Conservation (phyloP, 2,113 vertebrate genomes). For the rabbit (Oryctolagus cuniculus) region mOryCun1.1 NC_091451.1:46060001-46060500, state of each 20-base stretch:
- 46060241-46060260: background rate
- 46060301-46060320: fast-evolving
- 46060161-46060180: background rate
- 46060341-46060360: background rate
- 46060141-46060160: fast-evolving
- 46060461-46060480: background rate
- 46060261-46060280: background rate
- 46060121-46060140: background rate
- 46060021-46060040: background rate
- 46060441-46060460: too few relatives aligned
- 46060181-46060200: fast-evolving
- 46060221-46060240: too few relatives aligned
- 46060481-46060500: too few relatives aligned
- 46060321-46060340: background rate
- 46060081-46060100: background rate
- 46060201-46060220: too few relatives aligned
- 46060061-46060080: background rate
- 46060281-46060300: fast-evolving
- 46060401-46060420: background rate
- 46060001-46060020: background rate
- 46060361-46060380: background rate
- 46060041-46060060: background rate
- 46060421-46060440: background rate
- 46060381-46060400: fast-evolving
- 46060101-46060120: background rate